Conservation (phyloP, 2,113 vertebrate genomes). For the Herpetotheres cachinnans region DNA sequence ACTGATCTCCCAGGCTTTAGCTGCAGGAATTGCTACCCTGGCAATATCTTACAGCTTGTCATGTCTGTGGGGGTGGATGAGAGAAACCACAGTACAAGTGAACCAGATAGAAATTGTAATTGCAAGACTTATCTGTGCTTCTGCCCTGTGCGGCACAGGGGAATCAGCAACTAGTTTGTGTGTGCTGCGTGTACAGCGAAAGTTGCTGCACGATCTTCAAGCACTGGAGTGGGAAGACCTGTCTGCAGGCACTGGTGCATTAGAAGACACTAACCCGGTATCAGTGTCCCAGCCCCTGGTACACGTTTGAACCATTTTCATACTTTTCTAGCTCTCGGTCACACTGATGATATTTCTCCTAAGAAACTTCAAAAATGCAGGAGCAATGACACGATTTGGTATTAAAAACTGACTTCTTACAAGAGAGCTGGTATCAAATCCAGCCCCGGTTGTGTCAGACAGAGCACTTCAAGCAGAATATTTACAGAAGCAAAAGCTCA, state of each 20-base stretch:
- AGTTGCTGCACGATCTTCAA: neutral
- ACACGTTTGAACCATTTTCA: neutral
- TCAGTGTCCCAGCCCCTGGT: neutral
- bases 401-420: neutral
- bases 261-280: neutral
- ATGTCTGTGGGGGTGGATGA: neutral
- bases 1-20: neutral
- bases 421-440: neutral
- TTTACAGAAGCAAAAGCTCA: neutral
- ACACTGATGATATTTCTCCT: neutral
- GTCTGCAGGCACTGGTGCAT: neutral
- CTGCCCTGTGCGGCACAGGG: neutral
- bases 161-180: neutral
- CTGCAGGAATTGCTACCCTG: neutral
- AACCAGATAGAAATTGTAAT: neutral
- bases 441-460: constrained; percentile 42
- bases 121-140: neutral
- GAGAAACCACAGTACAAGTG: neutral
- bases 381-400: neutral
- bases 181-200: neutral
- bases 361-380: neutral
- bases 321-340: neutral
- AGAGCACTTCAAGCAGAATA: constrained; percentile 36
- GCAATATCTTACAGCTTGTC: neutral
- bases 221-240: neutral